Evolutionary conservation across 2,113 vertebrate genomes (phyloP), one percentile per base, ranked within the genome.

Genomic region (Phainopepla nitens): DNA sequence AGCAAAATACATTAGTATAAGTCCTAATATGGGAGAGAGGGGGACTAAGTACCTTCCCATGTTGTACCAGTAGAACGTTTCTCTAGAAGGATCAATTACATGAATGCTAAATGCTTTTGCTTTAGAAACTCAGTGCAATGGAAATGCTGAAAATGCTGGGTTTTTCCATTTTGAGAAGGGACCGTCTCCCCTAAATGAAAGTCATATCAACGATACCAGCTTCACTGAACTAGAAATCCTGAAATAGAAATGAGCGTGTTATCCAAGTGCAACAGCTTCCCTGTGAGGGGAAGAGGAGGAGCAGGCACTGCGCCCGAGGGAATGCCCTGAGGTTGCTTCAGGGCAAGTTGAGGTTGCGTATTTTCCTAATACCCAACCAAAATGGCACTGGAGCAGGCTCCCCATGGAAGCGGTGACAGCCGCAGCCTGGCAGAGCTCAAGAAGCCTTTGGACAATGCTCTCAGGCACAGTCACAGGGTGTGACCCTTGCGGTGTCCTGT

Each of bases 361-460:
- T 39, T 39, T 39, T 39, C 39, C 39, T 39, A 39, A 39, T 39
- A 39, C 12, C 39, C 39, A 39, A 39, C 9, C 39, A 39, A 39
- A 39, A 39, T 39, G n/a, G 11, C 11, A 54, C 29, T n/a, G 51
- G 44, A 72, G 36, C 18, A 58, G 57, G 60, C 8, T 73, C 68
- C 24, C 22, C 60, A 28, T 12, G 19, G 33, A 17, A 45, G 60
- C 4, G 28, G 39, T 25, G 39, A 39, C 11, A 60, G 53, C 69
- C 29, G 12, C 45, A 60, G 13, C 12, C 44, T 29, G 69, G 15
- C 13, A 58, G 36, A 60, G 24, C 7, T 22, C 53, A 60, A 23
- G 13, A 36, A 39, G 35, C 0, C 1, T 27, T 71, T 31, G 29
- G 16, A 35, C 4, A 9, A 17, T 1, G 1, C 14, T 49, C 9